Evolutionary conservation across 2,113 vertebrate species (phyloP).

Genomic region (Bombycilla garrulus): DNA sequence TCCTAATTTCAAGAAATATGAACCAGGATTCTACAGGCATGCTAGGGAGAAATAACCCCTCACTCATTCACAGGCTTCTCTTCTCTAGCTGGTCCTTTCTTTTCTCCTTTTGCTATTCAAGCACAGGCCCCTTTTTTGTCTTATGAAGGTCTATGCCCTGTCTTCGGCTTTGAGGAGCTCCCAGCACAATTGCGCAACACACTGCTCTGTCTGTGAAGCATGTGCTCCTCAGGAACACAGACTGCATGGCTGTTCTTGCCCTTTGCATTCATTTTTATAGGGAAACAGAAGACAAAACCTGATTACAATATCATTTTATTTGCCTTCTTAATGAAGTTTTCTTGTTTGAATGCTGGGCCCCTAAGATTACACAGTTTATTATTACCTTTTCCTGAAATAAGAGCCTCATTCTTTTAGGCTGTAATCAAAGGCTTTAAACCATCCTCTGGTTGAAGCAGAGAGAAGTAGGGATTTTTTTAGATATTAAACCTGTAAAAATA

Average conservation of each 20-base stretch:
- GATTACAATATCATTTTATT: neutral
- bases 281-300: neutral
- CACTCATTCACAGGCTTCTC: neutral
- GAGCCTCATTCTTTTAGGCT: neutral
- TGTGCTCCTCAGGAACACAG: neutral
- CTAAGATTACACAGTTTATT: neutral
- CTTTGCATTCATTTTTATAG: neutral
- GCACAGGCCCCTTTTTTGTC: neutral
- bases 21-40: neutral
- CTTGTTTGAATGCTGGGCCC: neutral
- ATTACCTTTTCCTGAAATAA: neutral
- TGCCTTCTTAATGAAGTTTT: neutral
- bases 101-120: neutral
- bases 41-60: neutral
- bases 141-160: neutral
- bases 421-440: neutral
- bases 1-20: neutral
- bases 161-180: neutral
- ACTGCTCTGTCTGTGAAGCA: neutral
- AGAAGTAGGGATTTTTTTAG: neutral
- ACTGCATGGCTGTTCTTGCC: neutral
- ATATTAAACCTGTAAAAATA: neutral
- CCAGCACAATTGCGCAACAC: neutral
- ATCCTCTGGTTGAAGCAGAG: neutral
- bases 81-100: neutral